Base-by-base conservation (phyloP, 1,140 invertebrate species). In the Hesperophylax magnus region DNA sequence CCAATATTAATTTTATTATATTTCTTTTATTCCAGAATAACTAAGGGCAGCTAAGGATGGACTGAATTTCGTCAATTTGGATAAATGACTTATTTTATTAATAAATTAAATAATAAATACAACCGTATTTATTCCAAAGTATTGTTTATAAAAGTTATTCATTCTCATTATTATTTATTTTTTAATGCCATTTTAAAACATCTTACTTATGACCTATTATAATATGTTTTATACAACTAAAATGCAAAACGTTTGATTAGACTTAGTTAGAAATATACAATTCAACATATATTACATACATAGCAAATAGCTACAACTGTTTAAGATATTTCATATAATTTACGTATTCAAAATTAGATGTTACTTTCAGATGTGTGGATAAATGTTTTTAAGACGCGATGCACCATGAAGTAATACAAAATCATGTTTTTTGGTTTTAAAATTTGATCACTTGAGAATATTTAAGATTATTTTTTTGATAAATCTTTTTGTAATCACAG, bases 11-110 rank as follows among this genome's bases (percentile, higher is more conserved):
- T 14, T 65, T 24, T 0, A 1, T 31, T n/a, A 39, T 67, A 17
- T 27, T n/a, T 31, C 15, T 39, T 27, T 27, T n/a, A 22, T 67
- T 67, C 1, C 27, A 27, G 22, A 22, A 67, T 22, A 67, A 27
- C 31, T 67, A 67, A 67, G 63, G 63, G 1, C 63, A 17, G 14
- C 63, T 17, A n/a, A 18, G 63, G 24, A 61, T 27, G 63, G 63
- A 67, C 63, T 67, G 63, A 67, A 67, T 27, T 67, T 34, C 63
- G 63, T 67, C 22, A 67, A 31, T 67, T 67, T 34, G 63, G 63
- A 67, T 27, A 67, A 67, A n/a, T 67, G n/a, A 22, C 31, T 67
- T 27, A 27, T 11, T 31, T 67, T 27, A 67, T 27, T 7, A 31
- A 7, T 31, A 24, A 67, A 14, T 47, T 47, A 47, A 47, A 47